Base-by-base conservation (phyloP, 2,888 invertebrate species). In the Andrena camellia region DNA sequence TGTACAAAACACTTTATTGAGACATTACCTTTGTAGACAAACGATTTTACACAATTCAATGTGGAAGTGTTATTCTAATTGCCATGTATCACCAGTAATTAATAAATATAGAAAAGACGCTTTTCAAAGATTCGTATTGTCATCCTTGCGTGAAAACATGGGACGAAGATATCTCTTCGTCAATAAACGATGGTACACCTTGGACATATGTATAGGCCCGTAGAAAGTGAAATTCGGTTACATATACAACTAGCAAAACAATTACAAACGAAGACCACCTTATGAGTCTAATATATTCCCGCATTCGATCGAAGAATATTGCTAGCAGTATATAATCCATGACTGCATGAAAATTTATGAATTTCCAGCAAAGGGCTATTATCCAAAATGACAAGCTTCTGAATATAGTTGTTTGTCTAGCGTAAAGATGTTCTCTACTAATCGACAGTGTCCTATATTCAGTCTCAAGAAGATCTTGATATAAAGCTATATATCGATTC, bases 401-500 rank as follows among this genome's bases (percentile, higher is more conserved):
- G 89, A 97, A 96, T 66, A 96, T 95, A 48, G 94, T 93, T 86
- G 96, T 95, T 92, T 96, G 96, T 60, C 95, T 94, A 63, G 94
- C 92, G 52, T 94, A 94, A 83, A 96, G 94, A 35, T 95, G 94
- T 20, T 95, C 94, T n/a, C 95, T 95, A 20, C 69, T 84, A n/a
- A 90, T 86, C 6, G 77, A 63, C 13, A 83, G 63, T 0, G 92
- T 83, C n/a, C 88, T 85, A 85, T 95, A 94, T 75, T 95, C 95
- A 35, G 96, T 95, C 91, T 98, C 97, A 48, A 98, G 92, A 90
- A 97, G 94, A 88, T 97, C 96, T 89, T 97, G 97, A 91, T 97
- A 98, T 5, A 97, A 94, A 66, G 96, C 96, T 88, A 98, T 97
- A 90, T 97, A 97, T 35, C 97, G 95, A 94, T 98, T 98, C 98